Conservation (phyloP, 2,797 vertebrate genomes). For the Nyctibius grandis region DNA sequence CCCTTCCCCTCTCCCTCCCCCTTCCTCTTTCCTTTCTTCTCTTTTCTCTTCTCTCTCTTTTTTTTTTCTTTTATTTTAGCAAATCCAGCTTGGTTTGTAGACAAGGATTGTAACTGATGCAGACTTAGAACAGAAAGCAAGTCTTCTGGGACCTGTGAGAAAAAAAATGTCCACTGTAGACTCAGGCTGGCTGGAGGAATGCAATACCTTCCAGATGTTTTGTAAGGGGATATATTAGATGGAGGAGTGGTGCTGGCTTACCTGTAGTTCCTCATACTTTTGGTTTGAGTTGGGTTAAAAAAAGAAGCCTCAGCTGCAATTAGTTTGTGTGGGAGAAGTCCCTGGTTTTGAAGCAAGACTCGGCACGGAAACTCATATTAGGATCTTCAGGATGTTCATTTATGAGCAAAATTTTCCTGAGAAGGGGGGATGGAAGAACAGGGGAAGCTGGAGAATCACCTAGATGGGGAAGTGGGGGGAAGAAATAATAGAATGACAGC, state of each 20-base stretch:
- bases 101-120: neutral
- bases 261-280: neutral
- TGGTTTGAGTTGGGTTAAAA: neutral
- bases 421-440: neutral
- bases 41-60: too few species aligned
- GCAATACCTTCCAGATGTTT: neutral
- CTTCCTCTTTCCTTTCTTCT: too few species aligned
- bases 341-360: neutral
- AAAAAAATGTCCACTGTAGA: neutral
- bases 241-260: neutral
- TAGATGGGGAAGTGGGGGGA: neutral
- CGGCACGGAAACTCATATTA: neutral
- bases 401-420: neutral
- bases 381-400: neutral
- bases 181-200: neutral
- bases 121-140: neutral
- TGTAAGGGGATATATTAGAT: neutral
- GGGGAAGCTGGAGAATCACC: neutral
- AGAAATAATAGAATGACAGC: neutral
- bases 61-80: neutral
- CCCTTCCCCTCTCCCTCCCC: too few species aligned
- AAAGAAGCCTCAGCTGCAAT: neutral
- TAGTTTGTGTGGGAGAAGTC: neutral
- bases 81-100: neutral
- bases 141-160: neutral